Base-by-base conservation (phyloP, 2,113 vertebrate genomes). In the Brachyhypopomus gauderio region DNA sequence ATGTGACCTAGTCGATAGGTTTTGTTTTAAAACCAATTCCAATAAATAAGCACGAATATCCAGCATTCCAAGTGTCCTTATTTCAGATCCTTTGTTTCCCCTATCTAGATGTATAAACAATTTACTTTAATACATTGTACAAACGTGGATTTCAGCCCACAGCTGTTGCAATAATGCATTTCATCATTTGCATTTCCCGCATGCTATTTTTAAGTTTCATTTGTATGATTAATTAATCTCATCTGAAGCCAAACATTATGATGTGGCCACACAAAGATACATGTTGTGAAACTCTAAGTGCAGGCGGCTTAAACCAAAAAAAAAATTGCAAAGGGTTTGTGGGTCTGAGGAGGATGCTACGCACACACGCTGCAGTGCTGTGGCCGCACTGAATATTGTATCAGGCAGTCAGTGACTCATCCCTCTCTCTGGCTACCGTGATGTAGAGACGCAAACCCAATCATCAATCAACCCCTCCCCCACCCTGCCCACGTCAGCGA, bases 391-490 rank as follows among this genome's bases (percentile, higher is more conserved):
- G 82, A 88, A 83, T 89, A 88, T 88, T 88, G 81, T 86, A 91
- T 87, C 85, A 89, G 82, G 86, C 86, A 90, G 67, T 79, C 30
- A 80, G 84, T 94, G 93, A 94, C 89, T 94, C 93, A 94, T 93
- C 90, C 86, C 71, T 80, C 87, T 79, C 83, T 86, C 89, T 85
- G 41, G 81, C 88, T 86, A 85, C 89, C 87, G 87, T 86, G 89
- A 89, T 82, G 85, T 84, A 78, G 84, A 84, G 79, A 88, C 85
- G 79, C 87, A 90, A 89, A 90, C 85, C 87, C 87, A 88, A 81
- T 86, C 88, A 90, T 89, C 91, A 92, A 89, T 86, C 92, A 90
- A 87, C 84, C 86, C 83, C 58, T 66, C 75, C 62, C 85, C 79
- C 62, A 83, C 72, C 36, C n/a, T 55, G 83, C 60, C 82, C 74